Evolutionary conservation across 2,797 vertebrate species (phyloP).

Genomic region (Rhinella marina): DNA sequence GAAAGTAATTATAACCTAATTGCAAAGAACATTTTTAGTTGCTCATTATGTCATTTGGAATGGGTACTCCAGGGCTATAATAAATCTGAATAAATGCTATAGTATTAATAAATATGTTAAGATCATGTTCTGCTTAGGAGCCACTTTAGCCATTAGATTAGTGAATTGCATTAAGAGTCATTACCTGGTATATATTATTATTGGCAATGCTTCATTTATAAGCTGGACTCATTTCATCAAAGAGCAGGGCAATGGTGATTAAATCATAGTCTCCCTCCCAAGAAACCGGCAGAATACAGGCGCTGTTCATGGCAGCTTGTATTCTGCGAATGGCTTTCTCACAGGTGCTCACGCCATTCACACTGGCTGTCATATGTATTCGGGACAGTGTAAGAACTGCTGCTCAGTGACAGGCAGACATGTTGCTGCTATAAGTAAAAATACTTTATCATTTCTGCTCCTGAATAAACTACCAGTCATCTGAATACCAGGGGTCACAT

Average conservation of each 20-base stretch:
- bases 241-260: background rate
- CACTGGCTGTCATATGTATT: background rate
- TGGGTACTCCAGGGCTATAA: background rate
- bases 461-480: too few species aligned
- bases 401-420: too few species aligned
- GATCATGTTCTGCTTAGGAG: background rate
- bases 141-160: background rate
- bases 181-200: background rate
- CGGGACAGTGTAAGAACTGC: too few species aligned
- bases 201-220: background rate
- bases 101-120: constrained; percentile 7
- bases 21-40: background rate
- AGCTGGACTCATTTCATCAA: background rate
- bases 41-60: constrained; percentile 25
- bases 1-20: constrained; percentile 11
- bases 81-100: constrained; percentile 1
- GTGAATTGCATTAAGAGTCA: background rate
- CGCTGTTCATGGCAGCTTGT: background rate
- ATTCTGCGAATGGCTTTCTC: background rate
- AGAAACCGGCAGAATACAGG: background rate
- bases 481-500: too few species aligned
- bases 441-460: too few species aligned
- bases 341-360: background rate
- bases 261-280: background rate
- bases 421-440: too few species aligned